A percentile compares a stretch with the other conserved stretches of the same genome.
Conservation (phyloP, 2,888 invertebrate genomes). For the Pecten maximus region DNA sequence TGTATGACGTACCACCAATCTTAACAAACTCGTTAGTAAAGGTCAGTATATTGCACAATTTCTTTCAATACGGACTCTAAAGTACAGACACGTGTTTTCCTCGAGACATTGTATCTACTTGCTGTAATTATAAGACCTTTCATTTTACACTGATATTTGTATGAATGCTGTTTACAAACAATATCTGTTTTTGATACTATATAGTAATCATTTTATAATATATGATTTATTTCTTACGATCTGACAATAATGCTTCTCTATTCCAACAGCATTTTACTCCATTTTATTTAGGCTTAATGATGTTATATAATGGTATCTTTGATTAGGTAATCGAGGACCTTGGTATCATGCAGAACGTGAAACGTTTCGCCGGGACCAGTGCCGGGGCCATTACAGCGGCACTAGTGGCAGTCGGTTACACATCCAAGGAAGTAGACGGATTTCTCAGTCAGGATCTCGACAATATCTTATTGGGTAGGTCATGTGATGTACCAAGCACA, state of each 20-base stretch:
- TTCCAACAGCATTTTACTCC: not conserved
- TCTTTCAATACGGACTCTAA: too few relatives aligned
- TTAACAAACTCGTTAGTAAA: too few relatives aligned
- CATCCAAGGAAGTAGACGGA: not conserved
- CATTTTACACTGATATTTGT: not conserved
- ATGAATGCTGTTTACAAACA: not conserved
- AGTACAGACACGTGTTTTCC: not conserved
- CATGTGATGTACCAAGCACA: not conserved
- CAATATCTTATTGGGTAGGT: not conserved
- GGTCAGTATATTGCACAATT: too few relatives aligned
- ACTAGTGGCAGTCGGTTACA: not conserved
- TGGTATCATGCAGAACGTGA: not conserved
- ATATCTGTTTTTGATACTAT: not conserved
- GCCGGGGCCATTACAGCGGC: not conserved
- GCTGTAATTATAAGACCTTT: not conserved
- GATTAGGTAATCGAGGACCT: not conserved
- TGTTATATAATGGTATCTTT: not conserved
- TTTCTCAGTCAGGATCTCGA: not conserved
- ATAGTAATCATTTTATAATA: not conserved
- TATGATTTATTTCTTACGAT: not conserved
- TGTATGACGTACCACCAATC: too few relatives aligned
- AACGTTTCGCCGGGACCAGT: constrained; percentile 20
- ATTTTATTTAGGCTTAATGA: not conserved
- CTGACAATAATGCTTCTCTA: not conserved
- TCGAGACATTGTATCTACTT: not conserved